Conservation (phyloP, 2,113 vertebrate species). For the Clarias macrocephalus region DNA sequence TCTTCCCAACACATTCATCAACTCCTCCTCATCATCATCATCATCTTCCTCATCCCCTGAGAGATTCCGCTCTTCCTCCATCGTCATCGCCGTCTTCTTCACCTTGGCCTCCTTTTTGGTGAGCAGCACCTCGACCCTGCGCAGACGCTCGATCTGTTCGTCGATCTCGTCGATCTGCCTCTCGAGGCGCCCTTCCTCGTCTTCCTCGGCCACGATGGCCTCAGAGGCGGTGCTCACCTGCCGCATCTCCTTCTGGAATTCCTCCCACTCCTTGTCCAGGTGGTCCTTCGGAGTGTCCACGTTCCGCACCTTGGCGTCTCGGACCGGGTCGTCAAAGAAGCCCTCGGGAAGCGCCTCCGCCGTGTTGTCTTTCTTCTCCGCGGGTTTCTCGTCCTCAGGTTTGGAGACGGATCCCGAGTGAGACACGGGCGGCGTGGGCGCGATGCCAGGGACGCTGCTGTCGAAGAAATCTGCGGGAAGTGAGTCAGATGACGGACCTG, state of each 20-base stretch:
- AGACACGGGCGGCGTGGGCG: slow-evolving; percentile 72
- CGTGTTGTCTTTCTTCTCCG: slow-evolving; percentile 83
- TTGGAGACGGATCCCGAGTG: slow-evolving; percentile 92
- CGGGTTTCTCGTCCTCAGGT: slow-evolving; percentile 77
- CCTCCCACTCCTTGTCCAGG: slow-evolving; percentile 98
- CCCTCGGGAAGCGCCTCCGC: slow-evolving; percentile 92
- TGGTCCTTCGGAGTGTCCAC: slow-evolving; percentile 95
- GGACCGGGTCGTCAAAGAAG: slow-evolving; percentile 96
- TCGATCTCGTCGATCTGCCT: slow-evolving; percentile 96
- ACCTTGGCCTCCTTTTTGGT: slow-evolving; percentile 84
- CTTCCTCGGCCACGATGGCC: slow-evolving; percentile 94
- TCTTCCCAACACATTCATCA: slow-evolving; percentile 83
- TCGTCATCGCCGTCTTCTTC: slow-evolving; percentile 63
- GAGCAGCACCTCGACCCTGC: slow-evolving; percentile 84
- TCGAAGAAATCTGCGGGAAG: slow-evolving; percentile 81
- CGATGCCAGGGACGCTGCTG: slow-evolving; percentile 62
- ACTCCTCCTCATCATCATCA: slow-evolving; percentile 83
- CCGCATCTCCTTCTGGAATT: slow-evolving; percentile 96
- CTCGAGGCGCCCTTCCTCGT: slow-evolving; percentile 92
- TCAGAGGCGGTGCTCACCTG: slow-evolving; percentile 95
- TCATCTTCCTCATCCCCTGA: slow-evolving; percentile 63
- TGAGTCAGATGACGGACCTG: slow-evolving; percentile 36
- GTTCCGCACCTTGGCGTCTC: slow-evolving; percentile 91
- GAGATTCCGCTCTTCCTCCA: slow-evolving; percentile 52
- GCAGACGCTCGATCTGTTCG: slow-evolving; percentile 93